Conservation (phyloP, 1,140 invertebrate species). For the Cyclargus thomasi region DNA sequence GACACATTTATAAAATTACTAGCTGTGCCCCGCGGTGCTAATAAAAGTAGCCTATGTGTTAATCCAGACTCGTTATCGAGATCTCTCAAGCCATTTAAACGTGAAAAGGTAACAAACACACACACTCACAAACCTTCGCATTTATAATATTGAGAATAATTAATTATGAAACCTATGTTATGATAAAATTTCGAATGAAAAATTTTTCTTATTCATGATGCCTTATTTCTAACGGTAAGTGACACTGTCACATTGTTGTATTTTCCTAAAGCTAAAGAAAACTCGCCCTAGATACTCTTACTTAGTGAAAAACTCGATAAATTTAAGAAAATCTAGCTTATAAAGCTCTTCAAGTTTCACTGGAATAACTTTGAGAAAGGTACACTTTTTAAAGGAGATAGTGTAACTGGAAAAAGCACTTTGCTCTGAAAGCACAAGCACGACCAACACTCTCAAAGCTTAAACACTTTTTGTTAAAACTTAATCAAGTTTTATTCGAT, state of each 20-base stretch:
- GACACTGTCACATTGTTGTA: background rate
- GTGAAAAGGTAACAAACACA: no score
- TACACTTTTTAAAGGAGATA: constrained; percentile 36
- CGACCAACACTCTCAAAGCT: constrained; percentile 15
- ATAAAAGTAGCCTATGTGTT: no score
- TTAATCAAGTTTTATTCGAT: constrained; percentile 12
- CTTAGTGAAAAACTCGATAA: background rate
- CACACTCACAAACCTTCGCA: no score
- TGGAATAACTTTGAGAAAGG: constrained; percentile 20
- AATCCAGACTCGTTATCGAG: no score
- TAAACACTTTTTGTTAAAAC: constrained; percentile 16
- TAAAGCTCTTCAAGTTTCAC: background rate
- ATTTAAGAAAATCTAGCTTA: background rate
- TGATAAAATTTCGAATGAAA: no score
- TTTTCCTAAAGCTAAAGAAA: background rate
- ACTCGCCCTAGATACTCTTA: background rate
- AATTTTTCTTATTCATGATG: no score
- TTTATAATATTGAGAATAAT: no score
- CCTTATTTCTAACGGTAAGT: no score
- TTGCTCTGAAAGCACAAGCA: constrained; percentile 26
- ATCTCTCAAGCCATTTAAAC: no score
- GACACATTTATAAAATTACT: no score
- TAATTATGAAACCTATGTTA: no score
- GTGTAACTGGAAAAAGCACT: constrained; percentile 32
- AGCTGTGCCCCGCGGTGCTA: no score